phyloP scores from a whole-genome alignment of 1,140 invertebrate genomes.

The Papilio glaucus region DNA sequence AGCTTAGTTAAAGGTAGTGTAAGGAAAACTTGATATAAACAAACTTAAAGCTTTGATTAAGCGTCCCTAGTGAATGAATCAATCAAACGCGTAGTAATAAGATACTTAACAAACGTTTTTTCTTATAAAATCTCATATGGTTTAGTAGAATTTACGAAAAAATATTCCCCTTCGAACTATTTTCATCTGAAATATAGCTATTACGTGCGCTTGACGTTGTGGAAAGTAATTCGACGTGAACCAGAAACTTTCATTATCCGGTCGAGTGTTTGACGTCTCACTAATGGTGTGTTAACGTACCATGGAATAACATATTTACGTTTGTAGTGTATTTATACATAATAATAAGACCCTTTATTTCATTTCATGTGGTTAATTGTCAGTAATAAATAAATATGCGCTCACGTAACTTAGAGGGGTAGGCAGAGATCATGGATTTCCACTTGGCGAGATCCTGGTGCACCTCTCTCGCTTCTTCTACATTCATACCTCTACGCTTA shows the following conservation, averaged over 20 bases:
- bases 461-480: no score
- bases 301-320: constrained; percentile 4
- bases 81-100: background rate
- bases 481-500: no score
- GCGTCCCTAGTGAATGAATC: background rate
- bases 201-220: constrained; percentile 18
- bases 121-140: background rate
- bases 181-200: constrained; percentile 20
- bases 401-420: no score
- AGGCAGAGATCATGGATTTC: no score
- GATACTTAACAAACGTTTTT: background rate
- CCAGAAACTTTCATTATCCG: constrained; percentile 9
- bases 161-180: background rate
- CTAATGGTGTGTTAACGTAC: constrained; percentile 13
- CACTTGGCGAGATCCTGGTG: no score
- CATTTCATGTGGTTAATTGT: no score
- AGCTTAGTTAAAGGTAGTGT: no score
- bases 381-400: no score
- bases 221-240: constrained; percentile 20
- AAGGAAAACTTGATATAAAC: no score
- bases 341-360: no score
- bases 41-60: background rate
- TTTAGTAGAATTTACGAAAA: background rate
- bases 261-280: constrained; percentile 2
- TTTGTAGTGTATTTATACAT: background rate